Base-by-base conservation (phyloP, 1,140 invertebrate genomes). In the Lineus longissimus region DNA sequence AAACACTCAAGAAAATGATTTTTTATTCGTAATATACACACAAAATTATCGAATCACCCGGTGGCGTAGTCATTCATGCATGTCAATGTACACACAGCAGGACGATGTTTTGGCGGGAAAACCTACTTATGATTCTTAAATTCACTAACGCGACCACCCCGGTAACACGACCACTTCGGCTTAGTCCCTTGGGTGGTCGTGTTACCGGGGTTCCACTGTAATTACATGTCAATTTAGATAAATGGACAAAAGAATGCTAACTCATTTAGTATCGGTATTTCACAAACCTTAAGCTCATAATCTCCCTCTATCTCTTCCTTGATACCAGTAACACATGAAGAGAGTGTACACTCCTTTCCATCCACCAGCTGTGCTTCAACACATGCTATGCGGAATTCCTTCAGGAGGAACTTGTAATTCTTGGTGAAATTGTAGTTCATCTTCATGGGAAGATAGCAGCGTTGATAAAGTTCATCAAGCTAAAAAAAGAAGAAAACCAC, bases 401-500 rank as follows among this genome's bases (percentile, higher is more conserved):
- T 67, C 25, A 73, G 62, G 19, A 66, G 56, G 45, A 71, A 67
- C 22, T 67, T 66, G 51, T 71, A 66, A 55, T 70, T 68, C 9
- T 67, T 68, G 17, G 43, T 51, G 30, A 74, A 55, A 15, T 68
- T 62, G 11, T 65, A 41, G 13, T 68, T 65, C 41, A 73, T 66
- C 60, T 70, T 71, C 1, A 76, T 63, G 2, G 70, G 54, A 4
- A 66, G 55, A 30, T 71, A 64, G 15, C 69, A 67, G 55, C 66
- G 60, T 30, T 64, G 62, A 41, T 75, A 73, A 1, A 71, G 57
- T 25, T 71, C 61, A 57, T 76, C 75, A 69, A 75, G 69, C 75
- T 76, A 66, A 13, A 67, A 60, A 40, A 55, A 17, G 45, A 55
- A 23, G 55, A n/a, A 55, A 1, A 23, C 1, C n/a, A n/a, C n/a